These are phyloP conservation scores for Rynchops niger DNA, from an alignment of 2,113 vertebrate species.

Conservation along the genomic window DNA sequence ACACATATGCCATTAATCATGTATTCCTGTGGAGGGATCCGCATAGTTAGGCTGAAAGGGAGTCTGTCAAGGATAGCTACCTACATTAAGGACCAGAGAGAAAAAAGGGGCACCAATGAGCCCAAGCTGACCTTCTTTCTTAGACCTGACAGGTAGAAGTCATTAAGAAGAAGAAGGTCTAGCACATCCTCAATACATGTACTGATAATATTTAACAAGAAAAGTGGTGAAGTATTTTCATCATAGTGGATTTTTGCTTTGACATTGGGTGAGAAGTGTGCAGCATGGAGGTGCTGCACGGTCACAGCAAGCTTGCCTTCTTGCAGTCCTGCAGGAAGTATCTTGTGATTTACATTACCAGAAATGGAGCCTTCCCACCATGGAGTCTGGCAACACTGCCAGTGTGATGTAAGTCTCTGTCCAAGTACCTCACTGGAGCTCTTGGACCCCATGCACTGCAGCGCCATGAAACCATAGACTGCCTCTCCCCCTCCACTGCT, in stretches of 20 bases:
- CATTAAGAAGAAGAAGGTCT: not conserved
- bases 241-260: not conserved
- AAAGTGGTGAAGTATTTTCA: not conserved
- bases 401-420: not conserved
- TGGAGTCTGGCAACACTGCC: not conserved
- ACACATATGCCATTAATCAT: not conserved
- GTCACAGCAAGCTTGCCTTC: not conserved
- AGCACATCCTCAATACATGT: not conserved
- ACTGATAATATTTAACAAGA: not conserved
- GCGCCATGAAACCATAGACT: not conserved
- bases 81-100: not conserved
- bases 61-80: not conserved
- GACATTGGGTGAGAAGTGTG: not conserved
- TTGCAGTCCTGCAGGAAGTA: not conserved
- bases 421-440: not conserved
- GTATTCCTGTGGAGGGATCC: not conserved
- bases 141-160: not conserved
- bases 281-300: accelerated
- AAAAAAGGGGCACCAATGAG: not conserved
- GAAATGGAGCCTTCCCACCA: not conserved
- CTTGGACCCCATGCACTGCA: not conserved
- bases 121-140: not conserved
- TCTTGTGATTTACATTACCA: not conserved
- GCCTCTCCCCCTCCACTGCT: not conserved
- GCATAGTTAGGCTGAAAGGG: not conserved